Evolutionary conservation across 1,140 invertebrate species (phyloP), one percentile per base, ranked within the genome.

Genomic region (Drosophila ercepeae): DNA sequence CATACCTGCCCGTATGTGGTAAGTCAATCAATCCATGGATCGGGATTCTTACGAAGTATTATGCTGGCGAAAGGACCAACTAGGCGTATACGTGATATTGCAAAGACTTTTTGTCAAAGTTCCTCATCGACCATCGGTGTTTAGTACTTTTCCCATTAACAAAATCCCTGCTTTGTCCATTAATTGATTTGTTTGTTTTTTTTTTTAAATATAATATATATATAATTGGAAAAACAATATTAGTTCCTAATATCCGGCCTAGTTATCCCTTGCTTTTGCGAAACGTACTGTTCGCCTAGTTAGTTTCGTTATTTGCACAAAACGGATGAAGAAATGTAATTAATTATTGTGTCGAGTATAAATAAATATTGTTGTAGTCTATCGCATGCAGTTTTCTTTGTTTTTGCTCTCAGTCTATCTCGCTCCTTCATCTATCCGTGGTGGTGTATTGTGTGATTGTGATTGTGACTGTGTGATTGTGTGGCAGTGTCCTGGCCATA

Each of bases 251-350:
- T n/a, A n/a, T n/a, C n/a, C n/a, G n/a, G n/a, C n/a, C n/a, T 29
- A 8, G 29, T 21, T 21, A 21, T 21, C 6, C 2, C 60, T n/a
- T 52, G 41, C n/a, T 52, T n/a, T 27, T 51, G 27, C 14, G 61
- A 53, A 36, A 67, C 64, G 64, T 41, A 68, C 61, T 68, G 64
- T 32, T 44, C 27, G 60, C 27, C 61, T 45, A 67, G 64, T 67
- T 67, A 67, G 63, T 68, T 52, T 67, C 25, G 61, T 52, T 68
- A 68, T 68, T 68, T 68, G 61, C 64, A 51, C 68, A 73, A 73
- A 39, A 73, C 69, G 69, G 69, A 73, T 73, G 69, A 73, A 73
- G 69, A 73, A 73, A 72, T 73, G 69, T 73, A 73, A 73, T 73
- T 73, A 73, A 73, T 73, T 73, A 73, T 73, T 73, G 69, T 73